phyloP scores from a whole-genome alignment of 2,113 vertebrate genomes.

The Geococcyx californianus region DNA sequence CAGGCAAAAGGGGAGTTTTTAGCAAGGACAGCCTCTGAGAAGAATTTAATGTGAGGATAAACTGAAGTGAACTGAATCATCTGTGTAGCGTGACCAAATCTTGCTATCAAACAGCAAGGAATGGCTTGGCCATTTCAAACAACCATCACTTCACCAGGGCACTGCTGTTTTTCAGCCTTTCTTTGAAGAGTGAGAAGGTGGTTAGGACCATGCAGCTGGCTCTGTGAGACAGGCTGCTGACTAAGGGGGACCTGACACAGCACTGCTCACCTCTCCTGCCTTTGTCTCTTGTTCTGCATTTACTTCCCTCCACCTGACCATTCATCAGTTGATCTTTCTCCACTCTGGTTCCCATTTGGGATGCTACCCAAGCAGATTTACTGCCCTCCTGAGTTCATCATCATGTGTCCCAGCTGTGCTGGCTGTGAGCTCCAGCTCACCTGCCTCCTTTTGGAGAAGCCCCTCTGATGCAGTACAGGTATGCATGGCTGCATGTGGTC shows the following conservation, averaged over 20 bases:
- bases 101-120: background rate
- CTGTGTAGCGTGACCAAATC: background rate
- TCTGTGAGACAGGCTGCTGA: background rate
- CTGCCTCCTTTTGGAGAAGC: background rate
- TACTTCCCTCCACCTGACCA: background rate
- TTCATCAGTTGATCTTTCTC: background rate
- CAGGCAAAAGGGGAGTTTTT: background rate
- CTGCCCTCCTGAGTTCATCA: rapidly evolving
- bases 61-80: background rate
- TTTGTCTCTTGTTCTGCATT: background rate
- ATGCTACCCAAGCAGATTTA: background rate
- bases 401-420: background rate
- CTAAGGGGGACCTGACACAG: background rate
- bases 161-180: background rate
- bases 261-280: background rate
- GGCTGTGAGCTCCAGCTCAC: background rate
- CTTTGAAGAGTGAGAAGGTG: background rate
- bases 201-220: background rate
- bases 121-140: background rate
- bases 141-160: background rate
- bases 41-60: background rate
- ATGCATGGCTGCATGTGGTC: background rate
- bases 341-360: background rate
- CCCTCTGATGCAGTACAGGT: background rate
- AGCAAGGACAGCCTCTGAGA: background rate